Conservation (phyloP, 2,888 invertebrate species). For the Osedax fenrisi region DNA sequence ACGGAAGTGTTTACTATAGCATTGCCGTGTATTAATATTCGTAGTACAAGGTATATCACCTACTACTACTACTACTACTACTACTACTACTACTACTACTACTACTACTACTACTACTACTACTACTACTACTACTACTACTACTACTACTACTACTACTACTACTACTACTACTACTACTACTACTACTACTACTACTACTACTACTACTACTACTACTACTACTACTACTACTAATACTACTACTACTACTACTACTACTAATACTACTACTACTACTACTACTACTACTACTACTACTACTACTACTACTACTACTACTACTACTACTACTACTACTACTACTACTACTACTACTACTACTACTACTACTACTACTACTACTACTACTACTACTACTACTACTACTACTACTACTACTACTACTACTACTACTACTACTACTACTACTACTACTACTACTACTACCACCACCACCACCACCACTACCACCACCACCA, state of each 20-base stretch:
- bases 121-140: slow-evolving; percentile 23
- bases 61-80: not conserved
- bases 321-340: slow-evolving; percentile 23
- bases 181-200: slow-evolving; percentile 18
- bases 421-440: slow-evolving; percentile 25
- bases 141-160: slow-evolving; percentile 20
- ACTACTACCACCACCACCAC: slow-evolving; percentile 9
- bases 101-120: slow-evolving; percentile 23
- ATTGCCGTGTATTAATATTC: too few species aligned
- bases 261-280: slow-evolving; percentile 6
- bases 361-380: slow-evolving; percentile 2
- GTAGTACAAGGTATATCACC: too few species aligned
- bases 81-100: slow-evolving; percentile 19
- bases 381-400: slow-evolving; percentile 23
- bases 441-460: slow-evolving; percentile 26
- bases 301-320: slow-evolving; percentile 23
- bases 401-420: slow-evolving; percentile 24
- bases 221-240: slow-evolving; percentile 8
- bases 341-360: slow-evolving; percentile 21
- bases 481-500: not conserved
- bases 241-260: not conserved
- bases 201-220: slow-evolving; percentile 22
- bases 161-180: slow-evolving; percentile 11
- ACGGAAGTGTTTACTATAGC: too few species aligned
- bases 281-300: slow-evolving; percentile 24